Evolutionary conservation across 2,113 vertebrate genomes (phyloP).

Genomic region (Pantherophis guttatus): DNA sequence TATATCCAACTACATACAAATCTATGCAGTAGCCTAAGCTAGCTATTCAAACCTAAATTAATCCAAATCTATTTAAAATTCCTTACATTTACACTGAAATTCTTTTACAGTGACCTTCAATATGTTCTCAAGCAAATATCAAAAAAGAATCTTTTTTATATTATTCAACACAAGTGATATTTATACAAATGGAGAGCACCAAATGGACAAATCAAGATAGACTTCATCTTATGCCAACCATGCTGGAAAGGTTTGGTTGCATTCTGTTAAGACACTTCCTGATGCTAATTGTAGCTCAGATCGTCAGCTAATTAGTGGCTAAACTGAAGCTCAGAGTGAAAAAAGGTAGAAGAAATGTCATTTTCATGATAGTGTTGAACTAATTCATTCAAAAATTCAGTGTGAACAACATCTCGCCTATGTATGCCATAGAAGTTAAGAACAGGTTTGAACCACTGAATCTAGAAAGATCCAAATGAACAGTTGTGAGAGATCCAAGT

Average conservation of each 20-base stretch:
- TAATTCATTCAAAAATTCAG: no score
- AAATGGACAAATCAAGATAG: not conserved
- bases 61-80: not conserved
- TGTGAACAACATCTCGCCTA: no score
- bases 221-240: not conserved
- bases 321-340: not conserved
- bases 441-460: no score
- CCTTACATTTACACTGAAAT: not conserved
- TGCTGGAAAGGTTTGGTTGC: not conserved
- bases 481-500: no score
- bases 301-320: not conserved
- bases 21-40: not conserved
- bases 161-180: not conserved
- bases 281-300: not conserved
- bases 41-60: not conserved
- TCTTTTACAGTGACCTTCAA: not conserved
- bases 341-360: not conserved
- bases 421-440: no score
- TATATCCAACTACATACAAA: not conserved
- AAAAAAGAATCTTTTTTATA: not conserved
- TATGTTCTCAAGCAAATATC: not conserved
- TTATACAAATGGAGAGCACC: not conserved
- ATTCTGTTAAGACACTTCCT: not conserved
- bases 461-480: no score
- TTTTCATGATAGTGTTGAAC: no score